A percentile compares a stretch with the other conserved stretches of the same genome.
phyloP scores from a whole-genome alignment of 2,888 invertebrate species.

The Strigamia crassipes region DNA sequence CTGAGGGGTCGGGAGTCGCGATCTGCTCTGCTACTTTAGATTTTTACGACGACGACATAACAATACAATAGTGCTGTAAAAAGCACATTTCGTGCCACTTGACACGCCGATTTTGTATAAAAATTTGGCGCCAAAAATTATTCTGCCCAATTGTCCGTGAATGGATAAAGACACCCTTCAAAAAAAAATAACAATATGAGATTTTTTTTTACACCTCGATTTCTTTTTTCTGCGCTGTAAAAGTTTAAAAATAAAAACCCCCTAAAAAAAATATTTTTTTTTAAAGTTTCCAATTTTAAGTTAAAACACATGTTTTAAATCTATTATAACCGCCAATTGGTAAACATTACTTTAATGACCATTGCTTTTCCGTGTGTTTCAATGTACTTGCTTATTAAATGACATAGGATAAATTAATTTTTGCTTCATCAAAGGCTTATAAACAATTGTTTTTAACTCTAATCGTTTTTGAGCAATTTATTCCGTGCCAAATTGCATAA shows the following conservation, averaged over 20 bases:
- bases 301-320: no score
- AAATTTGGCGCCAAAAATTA: constrained; percentile 42
- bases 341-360: no score
- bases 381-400: no score
- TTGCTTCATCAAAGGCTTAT: no score
- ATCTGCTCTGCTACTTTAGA: constrained; percentile 42
- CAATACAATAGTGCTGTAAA: constrained; percentile 42
- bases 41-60: constrained; percentile 40
- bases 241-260: neutral
- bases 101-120: constrained; percentile 40
- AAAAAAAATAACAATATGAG: neutral
- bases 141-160: constrained; percentile 5
- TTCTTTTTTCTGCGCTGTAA: no score
- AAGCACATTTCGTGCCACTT: constrained; percentile 42
- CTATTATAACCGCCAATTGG: no score
- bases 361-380: no score
- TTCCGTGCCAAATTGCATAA: neutral
- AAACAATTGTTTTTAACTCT: neutral
- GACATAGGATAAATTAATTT: no score
- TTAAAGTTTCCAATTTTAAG: neutral
- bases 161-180: neutral
- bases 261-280: neutral
- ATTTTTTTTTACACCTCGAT: no score
- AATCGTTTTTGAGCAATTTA: neutral
- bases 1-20: constrained; percentile 38